Base-by-base conservation (phyloP, 2,797 vertebrate species). In the Scarus forsteni region DNA sequence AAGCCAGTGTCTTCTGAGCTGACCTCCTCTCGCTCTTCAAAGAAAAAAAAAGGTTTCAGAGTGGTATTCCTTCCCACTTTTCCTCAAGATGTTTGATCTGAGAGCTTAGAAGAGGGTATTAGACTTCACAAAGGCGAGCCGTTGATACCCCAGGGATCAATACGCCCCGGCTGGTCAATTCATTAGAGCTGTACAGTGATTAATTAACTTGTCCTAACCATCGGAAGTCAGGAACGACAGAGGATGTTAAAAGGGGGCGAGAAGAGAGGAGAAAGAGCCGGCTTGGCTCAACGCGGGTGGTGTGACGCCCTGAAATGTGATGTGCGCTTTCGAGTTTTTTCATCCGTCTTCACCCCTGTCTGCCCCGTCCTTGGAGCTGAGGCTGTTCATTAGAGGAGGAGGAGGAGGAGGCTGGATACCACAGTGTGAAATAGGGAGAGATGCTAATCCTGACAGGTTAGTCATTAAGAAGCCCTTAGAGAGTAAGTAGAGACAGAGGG, bases 371-470 rank as follows among this genome's bases (percentile, higher is more conserved):
- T 88, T 86, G 87, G 81, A 88, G 82, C 52, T 19, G 12, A 13
- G n/a, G 57, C 54, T 82, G 84, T 84, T 89, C 86, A 85, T 91
- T 87, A 88, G 71, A 79, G 73, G 73, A 86, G 72, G 51, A 52
- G 85, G 46, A 89, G 76, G 64, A 85, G 70, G 75, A 82, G 75
- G 85, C 69, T 79, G 85, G 80, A 86, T 75, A 80, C 63, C 74
- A 58, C 60, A 76, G 86, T 90, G 86, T 90, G 88, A 89, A 90
- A 88, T 78, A 81, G 56, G 70, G 67, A 87, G 87, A 84, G 84
- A 88, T 88, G 87, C 78, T 91, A 90, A 91, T 91, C 82, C 87
- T 91, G 88, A 91, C 90, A 91, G 85, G 88, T 89, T 85, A 83
- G 89, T 88, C 89, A 89, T 91, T 91, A 91, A 73, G 74, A 87